Conservation (phyloP, 2,797 vertebrate genomes). For the Coregonus ussuriensis region DNA sequence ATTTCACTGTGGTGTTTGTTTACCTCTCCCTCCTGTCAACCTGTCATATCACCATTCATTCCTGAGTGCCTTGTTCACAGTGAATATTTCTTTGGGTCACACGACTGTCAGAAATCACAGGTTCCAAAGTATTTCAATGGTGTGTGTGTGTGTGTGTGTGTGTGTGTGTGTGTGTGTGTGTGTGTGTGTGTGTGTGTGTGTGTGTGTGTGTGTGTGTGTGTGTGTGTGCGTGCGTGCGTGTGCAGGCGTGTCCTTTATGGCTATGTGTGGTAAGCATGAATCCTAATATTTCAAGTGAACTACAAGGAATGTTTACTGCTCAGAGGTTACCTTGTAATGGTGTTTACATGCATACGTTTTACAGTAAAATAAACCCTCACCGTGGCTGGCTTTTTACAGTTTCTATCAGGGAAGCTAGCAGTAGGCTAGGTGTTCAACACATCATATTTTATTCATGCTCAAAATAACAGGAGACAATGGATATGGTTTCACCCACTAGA, state of each 20-base stretch:
- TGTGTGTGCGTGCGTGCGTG: background rate
- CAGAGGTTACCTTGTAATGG: too few species aligned
- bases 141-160: background rate
- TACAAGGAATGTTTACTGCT: too few species aligned
- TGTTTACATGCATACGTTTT: too few species aligned
- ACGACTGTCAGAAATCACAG: background rate
- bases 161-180: background rate
- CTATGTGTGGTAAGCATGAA: too few species aligned
- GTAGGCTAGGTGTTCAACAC: too few species aligned
- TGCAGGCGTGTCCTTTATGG: background rate
- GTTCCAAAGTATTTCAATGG: background rate
- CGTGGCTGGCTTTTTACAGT: too few species aligned
- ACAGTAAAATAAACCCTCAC: too few species aligned
- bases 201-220: too few species aligned
- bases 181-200: background rate
- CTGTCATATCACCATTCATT: background rate
- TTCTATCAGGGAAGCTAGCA: too few species aligned
- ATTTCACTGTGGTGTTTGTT: background rate
- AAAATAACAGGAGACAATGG: background rate
- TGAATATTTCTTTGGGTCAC: background rate
- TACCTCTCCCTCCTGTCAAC: background rate
- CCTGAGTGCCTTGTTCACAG: background rate
- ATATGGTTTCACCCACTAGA: background rate
- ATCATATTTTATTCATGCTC: background rate
- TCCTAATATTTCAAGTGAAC: too few species aligned